Percentiles rank a stretch among this genome's conserved stretches.
Evolutionary conservation across 2,113 vertebrate species (phyloP).

Genomic region (Asarcornis scutulata): DNA sequence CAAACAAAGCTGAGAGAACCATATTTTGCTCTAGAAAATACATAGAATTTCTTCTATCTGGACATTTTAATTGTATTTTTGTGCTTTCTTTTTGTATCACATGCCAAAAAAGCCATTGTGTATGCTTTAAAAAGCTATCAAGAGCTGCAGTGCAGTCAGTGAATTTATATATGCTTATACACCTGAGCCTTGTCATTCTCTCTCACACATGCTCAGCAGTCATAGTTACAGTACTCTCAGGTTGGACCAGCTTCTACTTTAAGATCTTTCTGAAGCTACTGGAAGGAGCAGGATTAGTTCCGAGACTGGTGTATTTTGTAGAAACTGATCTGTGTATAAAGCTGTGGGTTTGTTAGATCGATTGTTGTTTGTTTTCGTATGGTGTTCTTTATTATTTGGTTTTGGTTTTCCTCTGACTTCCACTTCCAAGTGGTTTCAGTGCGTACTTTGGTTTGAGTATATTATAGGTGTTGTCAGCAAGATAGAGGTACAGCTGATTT

Average conservation of each 20-base stretch:
- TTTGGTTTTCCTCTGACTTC: background rate
- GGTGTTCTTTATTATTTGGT: no score
- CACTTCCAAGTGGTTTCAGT: background rate
- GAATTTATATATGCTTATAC: background rate
- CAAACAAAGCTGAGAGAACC: background rate
- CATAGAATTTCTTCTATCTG: background rate
- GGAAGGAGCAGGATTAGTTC: background rate
- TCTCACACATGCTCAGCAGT: background rate
- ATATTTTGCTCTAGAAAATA: background rate
- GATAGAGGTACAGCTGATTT: background rate
- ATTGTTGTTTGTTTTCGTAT: no score
- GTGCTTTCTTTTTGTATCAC: background rate
- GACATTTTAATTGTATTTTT: background rate
- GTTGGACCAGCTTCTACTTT: background rate
- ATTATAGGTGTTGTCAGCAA: background rate
- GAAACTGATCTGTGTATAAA: background rate
- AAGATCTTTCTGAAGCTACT: background rate
- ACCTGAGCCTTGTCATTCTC: background rate
- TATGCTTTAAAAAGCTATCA: background rate
- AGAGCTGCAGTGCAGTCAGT: background rate
- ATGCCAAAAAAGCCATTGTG: background rate
- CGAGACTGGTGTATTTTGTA: background rate
- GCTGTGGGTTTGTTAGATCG: background rate
- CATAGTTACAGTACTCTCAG: background rate
- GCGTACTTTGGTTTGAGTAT: background rate